Evolutionary conservation across 1,140 invertebrate species (phyloP), one percentile per base, ranked within the genome.

Genomic region (Whitmania pigra): DNA sequence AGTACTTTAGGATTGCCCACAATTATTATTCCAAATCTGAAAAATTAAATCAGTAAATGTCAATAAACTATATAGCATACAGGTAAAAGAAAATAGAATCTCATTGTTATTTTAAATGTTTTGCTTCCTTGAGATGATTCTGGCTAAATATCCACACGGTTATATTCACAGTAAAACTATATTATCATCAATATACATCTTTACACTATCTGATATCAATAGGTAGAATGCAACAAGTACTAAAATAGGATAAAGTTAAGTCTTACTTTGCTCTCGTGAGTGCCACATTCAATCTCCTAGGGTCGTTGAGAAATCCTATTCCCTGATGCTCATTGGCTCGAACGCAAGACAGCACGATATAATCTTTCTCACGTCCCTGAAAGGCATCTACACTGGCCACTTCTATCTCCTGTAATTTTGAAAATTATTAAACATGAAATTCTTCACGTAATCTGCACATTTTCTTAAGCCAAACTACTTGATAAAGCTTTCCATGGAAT

Each of bases 331-430:
- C 97, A 87, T 87, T 99, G 83, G 86, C 97, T 86, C 80, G 88
- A 84, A 86, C 97, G 86, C 78, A 99, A 0, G 87, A 88, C 0
- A 97, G 92, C 86, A 99, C 97, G 72, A 87, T 87, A 63, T 98
- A 92, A 79, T 99, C 97, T 79, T 99, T 99, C 78, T 99, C 97
- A 69, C 97, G 85, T 0, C 97, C 88, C 79, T 88, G 85, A 80
- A 99, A 99, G 3, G 97, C 96, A 82, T 99, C 97, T 15, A 99
- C 97, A 83, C 94, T 98, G 0, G 96, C 96, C 0, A 99, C 94
- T 83, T 99, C 97, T 67, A 99, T 97, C 80, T 98, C 95, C 82
- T 84, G 71, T 31, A 76, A 73, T 49, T 49, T 49, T 49, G 43
- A 49, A 49, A 49, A 49, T 25, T 69, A 18, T 67, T 31, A 74